Evolutionary conservation across 2,113 vertebrate genomes (phyloP), one percentile per base, ranked within the genome.

Genomic region (Mobula hypostoma): DNA sequence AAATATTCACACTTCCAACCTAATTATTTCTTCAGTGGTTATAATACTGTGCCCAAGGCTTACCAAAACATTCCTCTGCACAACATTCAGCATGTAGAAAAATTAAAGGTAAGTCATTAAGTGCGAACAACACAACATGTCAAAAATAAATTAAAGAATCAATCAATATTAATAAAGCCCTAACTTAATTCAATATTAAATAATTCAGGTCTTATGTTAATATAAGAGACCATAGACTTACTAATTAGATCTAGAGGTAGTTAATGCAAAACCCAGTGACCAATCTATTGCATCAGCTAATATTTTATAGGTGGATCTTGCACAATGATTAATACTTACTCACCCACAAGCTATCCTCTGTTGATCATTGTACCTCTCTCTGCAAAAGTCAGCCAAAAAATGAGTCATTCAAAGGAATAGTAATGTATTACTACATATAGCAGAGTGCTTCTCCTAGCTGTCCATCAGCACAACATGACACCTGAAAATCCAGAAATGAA

Each of bases 81-180:
- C 58, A n/a, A 88, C 1, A 61, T 63, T 58, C 27, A 12, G 12
- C 58, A 88, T 88, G 56, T 63, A 63, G 82, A 63, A 88, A 88
- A 32, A 11, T 12, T 88, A 63, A 88, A 88, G 56, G 58, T 27
- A 61, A 88, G 58, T 5, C 27, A 61, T 88, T 88, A 63, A n/a
- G 61, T 88, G 56, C n/a, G 83, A 88, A 56, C 58, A n/a, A 14
- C 61, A 88, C 83, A 88, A 88, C 58, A 88, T 63, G 83, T 63
- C 83, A 61, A 88, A 48, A 63, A 88, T 61, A 88, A 56, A 88
- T 88, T 88, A 61, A 29, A 88, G 83, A 88, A 63, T 88, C n/a
- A 63, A 88, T 88, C 83, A 88, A 88, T 88, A 63, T 88, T 88
- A 88, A 88, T 88, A 88, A 27, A 88, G 83, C 7, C 83, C 61